Conservation (phyloP, 2,797 vertebrate genomes). For the Hippopotamyrus pictus region DNA sequence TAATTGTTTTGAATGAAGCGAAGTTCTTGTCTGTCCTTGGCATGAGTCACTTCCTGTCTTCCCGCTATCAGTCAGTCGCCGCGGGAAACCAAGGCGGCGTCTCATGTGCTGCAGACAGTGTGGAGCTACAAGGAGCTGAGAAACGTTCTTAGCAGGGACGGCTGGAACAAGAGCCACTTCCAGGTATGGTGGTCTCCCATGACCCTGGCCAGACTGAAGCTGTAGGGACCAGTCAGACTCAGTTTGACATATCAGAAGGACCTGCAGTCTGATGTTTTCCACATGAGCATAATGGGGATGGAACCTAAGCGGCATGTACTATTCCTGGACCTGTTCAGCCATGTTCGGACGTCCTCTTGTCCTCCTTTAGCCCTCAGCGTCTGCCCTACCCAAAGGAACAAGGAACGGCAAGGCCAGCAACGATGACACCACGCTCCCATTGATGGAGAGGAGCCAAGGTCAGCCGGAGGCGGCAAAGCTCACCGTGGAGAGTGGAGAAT, state of each 20-base stretch:
- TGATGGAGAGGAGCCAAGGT: conserved; percentile 97
- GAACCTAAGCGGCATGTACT: neutral
- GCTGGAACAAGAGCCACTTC: conserved; percentile 96
- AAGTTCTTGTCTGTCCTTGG: neutral
- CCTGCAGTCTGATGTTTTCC: neutral
- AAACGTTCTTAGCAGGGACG: conserved; percentile 82
- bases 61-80: conserved; percentile 72
- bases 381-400: conserved; percentile 73
- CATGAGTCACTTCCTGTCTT: neutral
- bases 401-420: conserved; percentile 81
- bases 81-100: conserved; percentile 89
- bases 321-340: neutral
- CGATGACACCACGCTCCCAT: conserved; percentile 89
- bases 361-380: conserved; percentile 60
- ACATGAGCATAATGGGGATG: neutral
- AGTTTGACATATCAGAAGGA: neutral
- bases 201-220: neutral
- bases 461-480: conserved; percentile 35
- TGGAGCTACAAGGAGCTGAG: conserved; percentile 97
- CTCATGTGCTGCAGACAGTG: conserved; percentile 91
- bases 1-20: conserved; percentile 4
- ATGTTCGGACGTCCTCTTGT: conserved; percentile 3
- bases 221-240: neutral
- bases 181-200: conserved; percentile 65
- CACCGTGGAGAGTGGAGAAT: neutral